Conservation (phyloP, 2,888 invertebrate species). For the Drosophila quinaria region DNA sequence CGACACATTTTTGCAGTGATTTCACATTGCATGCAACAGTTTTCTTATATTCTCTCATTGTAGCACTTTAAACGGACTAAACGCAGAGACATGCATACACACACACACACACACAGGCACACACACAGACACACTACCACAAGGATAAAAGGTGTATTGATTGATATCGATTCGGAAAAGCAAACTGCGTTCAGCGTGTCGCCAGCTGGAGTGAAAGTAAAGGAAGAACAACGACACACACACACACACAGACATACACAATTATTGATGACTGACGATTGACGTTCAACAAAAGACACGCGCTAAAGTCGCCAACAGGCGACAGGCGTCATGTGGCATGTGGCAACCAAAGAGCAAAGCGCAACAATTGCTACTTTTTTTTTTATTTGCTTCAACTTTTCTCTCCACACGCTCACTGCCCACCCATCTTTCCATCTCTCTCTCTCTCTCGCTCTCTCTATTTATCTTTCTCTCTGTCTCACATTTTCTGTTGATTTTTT, state of each 20-base stretch:
- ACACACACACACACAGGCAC: constrained; percentile 11
- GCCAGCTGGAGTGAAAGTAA: constrained; percentile 36
- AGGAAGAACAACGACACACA: background rate
- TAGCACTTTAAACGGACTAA: background rate
- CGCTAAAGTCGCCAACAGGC: constrained; percentile 22
- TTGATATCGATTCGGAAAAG: constrained; percentile 68
- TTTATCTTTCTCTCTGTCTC: background rate
- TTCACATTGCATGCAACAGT: constrained; percentile 45
- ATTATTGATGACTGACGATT: constrained; percentile 31
- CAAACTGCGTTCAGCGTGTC: constrained; percentile 45
- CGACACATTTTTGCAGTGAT: constrained; percentile 16
- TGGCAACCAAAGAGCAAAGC: constrained; percentile 43
- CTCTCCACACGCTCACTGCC: background rate
- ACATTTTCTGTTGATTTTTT: too few species aligned
- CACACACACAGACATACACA: background rate
- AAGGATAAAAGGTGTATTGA: constrained; percentile 54
- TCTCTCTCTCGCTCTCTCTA: background rate
- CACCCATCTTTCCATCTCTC: background rate
- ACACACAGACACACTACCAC: constrained; percentile 3
- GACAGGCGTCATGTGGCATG: constrained; percentile 5
- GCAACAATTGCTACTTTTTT: constrained; percentile 62
- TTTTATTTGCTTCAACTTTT: constrained; percentile 20
- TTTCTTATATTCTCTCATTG: constrained; percentile 31
- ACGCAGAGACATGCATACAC: constrained; percentile 4
- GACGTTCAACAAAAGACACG: constrained; percentile 55